Conservation (phyloP, 2,113 vertebrate species). For the Halcyon malimbica region DNA sequence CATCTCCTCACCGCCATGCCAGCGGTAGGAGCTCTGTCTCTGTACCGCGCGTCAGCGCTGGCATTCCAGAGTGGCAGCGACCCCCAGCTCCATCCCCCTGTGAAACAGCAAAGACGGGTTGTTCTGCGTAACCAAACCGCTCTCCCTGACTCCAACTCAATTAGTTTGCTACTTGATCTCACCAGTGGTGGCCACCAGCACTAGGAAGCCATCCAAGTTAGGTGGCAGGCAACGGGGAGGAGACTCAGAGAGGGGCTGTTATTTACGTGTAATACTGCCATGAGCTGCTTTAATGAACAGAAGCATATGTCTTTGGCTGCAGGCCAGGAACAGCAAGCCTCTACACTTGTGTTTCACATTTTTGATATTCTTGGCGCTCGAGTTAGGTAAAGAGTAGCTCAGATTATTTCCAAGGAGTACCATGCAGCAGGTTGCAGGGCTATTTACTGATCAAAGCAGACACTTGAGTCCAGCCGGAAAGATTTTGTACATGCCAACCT, state of each 20-base stretch:
- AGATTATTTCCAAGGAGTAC: background rate
- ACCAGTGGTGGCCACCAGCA: background rate
- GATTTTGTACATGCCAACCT: background rate
- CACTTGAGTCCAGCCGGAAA: background rate
- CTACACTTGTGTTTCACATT: background rate
- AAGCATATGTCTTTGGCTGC: background rate
- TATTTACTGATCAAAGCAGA: background rate
- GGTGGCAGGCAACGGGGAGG: background rate
- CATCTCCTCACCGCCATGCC: background rate
- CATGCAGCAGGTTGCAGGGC: background rate
- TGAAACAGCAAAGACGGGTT: background rate
- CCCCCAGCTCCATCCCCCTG: background rate
- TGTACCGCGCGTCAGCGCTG: fast-evolving
- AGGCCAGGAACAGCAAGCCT: background rate
- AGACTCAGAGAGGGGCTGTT: background rate
- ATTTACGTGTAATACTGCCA: background rate
- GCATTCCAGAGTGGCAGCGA: background rate
- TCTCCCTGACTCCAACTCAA: background rate
- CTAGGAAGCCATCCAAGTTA: background rate
- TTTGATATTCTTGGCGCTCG: background rate
- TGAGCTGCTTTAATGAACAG: background rate
- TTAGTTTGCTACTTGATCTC: background rate
- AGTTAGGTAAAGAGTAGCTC: background rate
- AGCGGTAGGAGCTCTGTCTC: background rate
- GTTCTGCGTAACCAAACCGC: background rate